These are phyloP conservation scores for Sebastes nivosus DNA, from an alignment of 2,797 vertebrate genomes.

Conservation along the genomic window DNA sequence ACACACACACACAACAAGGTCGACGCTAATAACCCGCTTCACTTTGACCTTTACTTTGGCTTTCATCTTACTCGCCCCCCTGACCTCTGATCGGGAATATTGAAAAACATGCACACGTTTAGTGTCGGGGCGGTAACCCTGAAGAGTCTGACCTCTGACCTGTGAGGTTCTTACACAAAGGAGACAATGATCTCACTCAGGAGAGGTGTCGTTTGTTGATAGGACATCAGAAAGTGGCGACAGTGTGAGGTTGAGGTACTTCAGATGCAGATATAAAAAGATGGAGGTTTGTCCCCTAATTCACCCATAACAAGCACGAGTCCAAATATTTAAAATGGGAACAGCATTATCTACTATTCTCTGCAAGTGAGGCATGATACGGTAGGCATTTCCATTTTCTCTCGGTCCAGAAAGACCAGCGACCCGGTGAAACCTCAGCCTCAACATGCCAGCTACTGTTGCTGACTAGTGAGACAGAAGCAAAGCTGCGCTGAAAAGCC, in stretches of 20 bases:
- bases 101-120: constrained; percentile 38
- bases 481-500: not conserved
- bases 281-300: not conserved
- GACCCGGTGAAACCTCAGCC: constrained; percentile 28
- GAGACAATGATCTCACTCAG: constrained; percentile 4
- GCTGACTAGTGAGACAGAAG: constrained; percentile 42
- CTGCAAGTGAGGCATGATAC: constrained; percentile 41
- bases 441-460: constrained; percentile 41
- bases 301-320: not conserved
- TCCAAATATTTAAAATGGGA: constrained; percentile 28
- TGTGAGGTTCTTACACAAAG: constrained; percentile 6
- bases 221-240: not conserved
- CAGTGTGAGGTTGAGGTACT: not conserved
- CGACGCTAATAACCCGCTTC: constrained; percentile 14
- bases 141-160: constrained; percentile 40
- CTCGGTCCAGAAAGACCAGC: constrained; percentile 29
- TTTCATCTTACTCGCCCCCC: constrained; percentile 40
- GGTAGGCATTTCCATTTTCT: constrained; percentile 26
- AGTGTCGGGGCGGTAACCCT: constrained; percentile 16
- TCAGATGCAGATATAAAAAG: not conserved
- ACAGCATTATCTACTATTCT: constrained; percentile 36
- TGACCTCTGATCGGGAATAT: constrained; percentile 29
- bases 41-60: constrained; percentile 37
- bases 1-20: not conserved
- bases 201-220: not conserved